Percentiles rank a stretch among this genome's conserved stretches.
Conservation (phyloP, 1,140 invertebrate species). For the Pseudomyrmex gracilis region DNA sequence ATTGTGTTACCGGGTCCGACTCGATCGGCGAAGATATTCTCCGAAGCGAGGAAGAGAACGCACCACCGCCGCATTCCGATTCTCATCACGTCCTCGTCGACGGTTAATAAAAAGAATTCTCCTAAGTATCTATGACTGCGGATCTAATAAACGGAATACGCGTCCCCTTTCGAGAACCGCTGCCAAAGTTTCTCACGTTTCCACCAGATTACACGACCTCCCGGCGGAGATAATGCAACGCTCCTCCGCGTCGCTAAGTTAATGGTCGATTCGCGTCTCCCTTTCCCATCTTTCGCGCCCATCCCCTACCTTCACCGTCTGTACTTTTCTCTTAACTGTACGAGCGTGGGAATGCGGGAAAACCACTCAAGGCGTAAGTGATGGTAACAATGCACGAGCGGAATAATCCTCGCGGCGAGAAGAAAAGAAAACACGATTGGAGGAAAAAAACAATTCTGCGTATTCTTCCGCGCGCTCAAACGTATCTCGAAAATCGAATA, state of each 20-base stretch:
- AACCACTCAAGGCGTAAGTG: neutral
- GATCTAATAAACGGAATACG: constrained; percentile 34
- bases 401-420: neutral
- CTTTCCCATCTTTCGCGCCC: neutral
- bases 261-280: constrained; percentile 29
- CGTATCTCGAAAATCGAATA: no score
- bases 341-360: constrained; percentile 15
- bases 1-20: neutral
- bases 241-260: constrained; percentile 39
- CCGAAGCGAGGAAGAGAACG: no score
- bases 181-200: constrained; percentile 49
- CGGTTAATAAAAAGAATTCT: constrained; percentile 60
- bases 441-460: neutral
- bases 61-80: neutral
- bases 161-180: constrained; percentile 1
- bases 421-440: neutral
- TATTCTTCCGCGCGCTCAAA: no score
- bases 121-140: constrained; percentile 37
- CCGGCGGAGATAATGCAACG: constrained; percentile 22
- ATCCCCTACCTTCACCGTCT: neutral
- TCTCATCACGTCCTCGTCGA: constrained; percentile 47
- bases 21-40: neutral
- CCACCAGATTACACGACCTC: constrained; percentile 45
- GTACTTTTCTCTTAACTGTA: constrained; percentile 19
- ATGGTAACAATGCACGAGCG: neutral